A percentile compares a stretch with the other conserved stretches of the same genome.
These are phyloP conservation scores for Haliclystus octoradiatus DNA, from an alignment of 30 jellyfish, hydroid and myxozoan species.

Conservation along the genomic window DNA sequence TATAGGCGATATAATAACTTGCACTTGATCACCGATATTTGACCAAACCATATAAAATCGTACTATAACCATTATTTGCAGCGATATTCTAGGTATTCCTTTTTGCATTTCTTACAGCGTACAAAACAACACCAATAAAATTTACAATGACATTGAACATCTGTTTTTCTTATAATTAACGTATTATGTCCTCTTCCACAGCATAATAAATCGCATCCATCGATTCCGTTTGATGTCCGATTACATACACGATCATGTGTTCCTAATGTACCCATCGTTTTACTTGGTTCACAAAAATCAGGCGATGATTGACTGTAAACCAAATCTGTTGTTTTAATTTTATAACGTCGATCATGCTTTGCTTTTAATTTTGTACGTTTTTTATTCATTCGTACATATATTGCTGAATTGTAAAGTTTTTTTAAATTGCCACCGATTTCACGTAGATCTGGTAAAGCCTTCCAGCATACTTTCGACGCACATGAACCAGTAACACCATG, in stretches of 20 bases:
- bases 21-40: too few relatives aligned
- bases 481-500: slow-evolving; percentile 75
- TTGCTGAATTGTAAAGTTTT: slow-evolving; percentile 36
- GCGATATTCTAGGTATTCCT: slow-evolving; percentile 31
- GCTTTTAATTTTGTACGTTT: slow-evolving; percentile 43
- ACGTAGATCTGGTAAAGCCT: slow-evolving; percentile 35
- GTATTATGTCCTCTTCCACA: slow-evolving; percentile 80
- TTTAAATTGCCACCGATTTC: slow-evolving; percentile 36
- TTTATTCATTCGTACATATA: slow-evolving; percentile 43
- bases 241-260: slow-evolving; percentile 64
- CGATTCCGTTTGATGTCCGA: slow-evolving; percentile 38
- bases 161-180: slow-evolving; percentile 26
- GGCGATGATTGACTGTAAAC: slow-evolving; percentile 61
- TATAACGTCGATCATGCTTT: slow-evolving; percentile 21
- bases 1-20: too few relatives aligned
- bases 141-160: slow-evolving; percentile 42
- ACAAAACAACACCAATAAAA: slow-evolving; percentile 65
- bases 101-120: slow-evolving; percentile 37
- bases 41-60: too few relatives aligned
- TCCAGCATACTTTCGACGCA: slow-evolving; percentile 75
- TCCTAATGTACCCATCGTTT: slow-evolving; percentile 42
- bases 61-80: slow-evolving; percentile 53
- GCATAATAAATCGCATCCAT: slow-evolving; percentile 44
- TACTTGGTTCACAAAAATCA: slow-evolving; percentile 72
- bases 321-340: slow-evolving; percentile 23